These are phyloP conservation scores for Thymelicus lineola DNA, from an alignment of 2,888 invertebrate genomes.

Conservation along the genomic window DNA sequence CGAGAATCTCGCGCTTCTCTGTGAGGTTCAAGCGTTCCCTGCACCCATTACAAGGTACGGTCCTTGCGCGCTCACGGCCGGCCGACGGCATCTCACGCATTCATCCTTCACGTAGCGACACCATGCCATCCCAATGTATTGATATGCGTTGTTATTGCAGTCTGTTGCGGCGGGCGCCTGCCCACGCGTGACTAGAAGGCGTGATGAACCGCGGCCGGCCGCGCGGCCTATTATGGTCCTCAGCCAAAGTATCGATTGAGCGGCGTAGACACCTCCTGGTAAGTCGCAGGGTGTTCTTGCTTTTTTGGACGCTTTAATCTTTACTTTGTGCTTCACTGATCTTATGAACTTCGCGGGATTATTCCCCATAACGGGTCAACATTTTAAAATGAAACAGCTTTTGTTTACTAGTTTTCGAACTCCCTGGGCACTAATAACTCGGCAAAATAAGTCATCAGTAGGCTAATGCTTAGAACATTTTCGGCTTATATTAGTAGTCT, in stretches of 20 bases:
- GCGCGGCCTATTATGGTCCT: slow-evolving; percentile 70
- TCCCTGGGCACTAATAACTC: slow-evolving; percentile 19
- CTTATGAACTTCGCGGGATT: slow-evolving; percentile 13
- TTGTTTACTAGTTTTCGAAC: slow-evolving; percentile 6
- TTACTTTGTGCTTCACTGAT: slow-evolving; percentile 80
- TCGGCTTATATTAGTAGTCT: slow-evolving; percentile 6
- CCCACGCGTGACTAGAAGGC: slow-evolving; percentile 77
- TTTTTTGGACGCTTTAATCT: slow-evolving; percentile 82
- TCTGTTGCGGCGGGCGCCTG: slow-evolving; percentile 74
- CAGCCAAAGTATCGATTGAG: slow-evolving; percentile 84
- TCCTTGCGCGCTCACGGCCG: slow-evolving; percentile 57
- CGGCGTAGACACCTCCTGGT: slow-evolving; percentile 82
- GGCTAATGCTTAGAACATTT: slow-evolving; percentile 10
- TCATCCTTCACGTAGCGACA: slow-evolving; percentile 79
- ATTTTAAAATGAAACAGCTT: slow-evolving; percentile 7
- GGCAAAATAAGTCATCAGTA: not conserved
- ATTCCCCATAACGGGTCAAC: slow-evolving; percentile 6
- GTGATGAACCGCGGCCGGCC: slow-evolving; percentile 83
- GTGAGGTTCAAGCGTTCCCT: slow-evolving; percentile 92
- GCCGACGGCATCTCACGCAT: slow-evolving; percentile 77
- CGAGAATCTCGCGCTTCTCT: slow-evolving; percentile 87
- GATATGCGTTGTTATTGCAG: slow-evolving; percentile 83
- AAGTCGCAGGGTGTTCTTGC: slow-evolving; percentile 84
- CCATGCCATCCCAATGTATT: slow-evolving; percentile 76
- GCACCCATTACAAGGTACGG: slow-evolving; percentile 91